Base-by-base conservation (phyloP, 2,797 vertebrate genomes). In the Linurgus olivaceus region DNA sequence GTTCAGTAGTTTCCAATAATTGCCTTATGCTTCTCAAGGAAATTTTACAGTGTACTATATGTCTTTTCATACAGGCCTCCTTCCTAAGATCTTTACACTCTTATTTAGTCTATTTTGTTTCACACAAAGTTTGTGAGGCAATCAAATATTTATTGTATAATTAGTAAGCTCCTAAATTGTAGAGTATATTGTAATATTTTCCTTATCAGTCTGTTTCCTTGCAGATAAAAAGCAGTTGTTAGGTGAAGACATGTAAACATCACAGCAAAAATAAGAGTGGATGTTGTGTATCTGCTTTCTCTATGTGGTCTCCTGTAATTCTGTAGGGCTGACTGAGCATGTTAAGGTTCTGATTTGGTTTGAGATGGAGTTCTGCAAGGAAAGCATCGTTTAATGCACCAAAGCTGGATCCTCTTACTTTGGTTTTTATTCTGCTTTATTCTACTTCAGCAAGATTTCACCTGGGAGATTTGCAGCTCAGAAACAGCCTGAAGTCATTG, bases 401-500 rank as follows among this genome's bases (percentile, higher is more conserved):
- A 58, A 88, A 88, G 85, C 52, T 95, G 76, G 47, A 90, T 92
- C 61, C 33, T 72, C 70, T 90, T 82, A 73, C 65, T 63, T 74
- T 91, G 59, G 45, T 91, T 95, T 88, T 93, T 90, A 88, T 89
- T 87, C 21, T 73, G 47, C 71, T 96, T 95, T 59, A 58, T 80
- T 91, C 62, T 86, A 59, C 59, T 67, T 88, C 83, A 96, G 88
- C 79, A 95, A 93, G 94, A 96, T 86, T 96, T 96, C 96, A 97
- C 95, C 90, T 95, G 94, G 42, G 73, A 94, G 86, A 94, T 82
- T 18, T 87, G 38, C 57, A 75, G 84, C 54, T 94, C 78, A 92
- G 78, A 95, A 94, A 54, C 76, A 97, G 96, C 92, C 96, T 93
- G 91, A 96, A 96, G 96, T 94, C 97, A 97, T 81, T 44, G 86